Conservation (phyloP, 2,888 invertebrate species). For the Caenorhabditis imperialis region DNA sequence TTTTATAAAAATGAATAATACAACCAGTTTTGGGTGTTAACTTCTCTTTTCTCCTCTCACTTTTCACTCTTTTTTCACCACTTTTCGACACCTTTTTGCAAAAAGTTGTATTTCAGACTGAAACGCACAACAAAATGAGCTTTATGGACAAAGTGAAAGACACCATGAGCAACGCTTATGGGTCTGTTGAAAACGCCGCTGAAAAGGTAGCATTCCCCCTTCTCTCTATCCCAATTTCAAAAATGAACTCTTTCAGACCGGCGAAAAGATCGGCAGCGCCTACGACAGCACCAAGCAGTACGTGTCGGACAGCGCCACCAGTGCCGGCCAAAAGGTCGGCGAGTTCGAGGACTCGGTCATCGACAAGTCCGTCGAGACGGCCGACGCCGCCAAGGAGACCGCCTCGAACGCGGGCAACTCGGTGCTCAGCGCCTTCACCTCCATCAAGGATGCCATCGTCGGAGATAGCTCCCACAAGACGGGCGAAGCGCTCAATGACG, state of each 20-base stretch:
- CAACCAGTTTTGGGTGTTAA: too few relatives aligned
- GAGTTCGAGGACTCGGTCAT: slow-evolving; percentile 19
- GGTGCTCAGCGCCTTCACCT: slow-evolving; percentile 6
- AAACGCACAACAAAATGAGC: slow-evolving; percentile 34
- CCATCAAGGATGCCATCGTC: slow-evolving; percentile 17
- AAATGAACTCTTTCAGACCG: slow-evolving; percentile 8
- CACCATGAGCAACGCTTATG: slow-evolving; percentile 17
- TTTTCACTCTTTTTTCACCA: not conserved
- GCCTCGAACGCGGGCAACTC: slow-evolving; percentile 10
- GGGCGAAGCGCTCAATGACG: slow-evolving; percentile 12
- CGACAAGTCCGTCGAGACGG: slow-evolving; percentile 1
- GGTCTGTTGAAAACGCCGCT: slow-evolving; percentile 24
- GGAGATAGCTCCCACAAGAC: slow-evolving; percentile 26
- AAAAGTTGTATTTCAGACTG: slow-evolving; percentile 9
- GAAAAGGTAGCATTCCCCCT: too few relatives aligned
- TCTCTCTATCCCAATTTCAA: too few relatives aligned
- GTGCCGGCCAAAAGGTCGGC: slow-evolving; percentile 8
- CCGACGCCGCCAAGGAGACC: slow-evolving; percentile 17
- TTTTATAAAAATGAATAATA: too few relatives aligned
- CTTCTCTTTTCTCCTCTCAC: not conserved
- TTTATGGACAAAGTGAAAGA: slow-evolving; percentile 49
- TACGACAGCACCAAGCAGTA: slow-evolving; percentile 39
- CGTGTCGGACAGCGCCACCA: slow-evolving; percentile 14
- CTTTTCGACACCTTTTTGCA: not conserved
- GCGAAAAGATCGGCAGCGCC: slow-evolving; percentile 39